Evolutionary conservation across 2,888 invertebrate species (phyloP).

Genomic region (Ypsolopha scabrella): DNA sequence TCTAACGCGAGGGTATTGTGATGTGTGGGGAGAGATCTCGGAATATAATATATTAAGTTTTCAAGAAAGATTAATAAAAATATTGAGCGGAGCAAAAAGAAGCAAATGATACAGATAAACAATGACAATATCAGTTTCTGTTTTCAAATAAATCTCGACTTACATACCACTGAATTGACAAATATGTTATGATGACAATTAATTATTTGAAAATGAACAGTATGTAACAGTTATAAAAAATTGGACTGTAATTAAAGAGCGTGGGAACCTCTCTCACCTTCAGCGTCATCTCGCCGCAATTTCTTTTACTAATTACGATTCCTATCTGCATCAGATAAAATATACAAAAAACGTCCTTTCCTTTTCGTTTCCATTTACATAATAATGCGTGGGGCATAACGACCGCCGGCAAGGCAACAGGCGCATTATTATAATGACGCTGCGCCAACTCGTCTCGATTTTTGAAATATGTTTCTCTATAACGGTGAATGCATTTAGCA

Average conservation of each 20-base stretch:
- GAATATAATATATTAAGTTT: too few species aligned
- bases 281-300: conserved; percentile 24
- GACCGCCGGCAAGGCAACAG: conserved; percentile 43
- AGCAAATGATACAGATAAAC: too few species aligned
- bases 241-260: conserved; percentile 5
- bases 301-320: conserved; percentile 55
- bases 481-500: neutral
- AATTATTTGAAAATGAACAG: too few species aligned
- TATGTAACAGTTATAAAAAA: too few species aligned
- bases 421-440: conserved; percentile 49
- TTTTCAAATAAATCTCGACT: too few species aligned
- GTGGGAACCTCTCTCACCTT: conserved; percentile 50
- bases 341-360: conserved; percentile 49
- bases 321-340: conserved; percentile 61
- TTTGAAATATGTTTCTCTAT: conserved; percentile 21
- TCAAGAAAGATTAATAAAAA: too few species aligned
- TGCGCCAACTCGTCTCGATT: conserved; percentile 30
- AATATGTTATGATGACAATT: too few species aligned
- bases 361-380: conserved; percentile 62
- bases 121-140: too few species aligned
- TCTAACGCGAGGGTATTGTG: conserved; percentile 19
- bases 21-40: too few species aligned
- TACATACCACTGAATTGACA: too few species aligned
- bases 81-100: too few species aligned
- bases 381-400: conserved; percentile 61